phyloP scores from a whole-genome alignment of 2,113 vertebrate species.

The western clawed frog (Xenopus tropicalis) region DNA sequence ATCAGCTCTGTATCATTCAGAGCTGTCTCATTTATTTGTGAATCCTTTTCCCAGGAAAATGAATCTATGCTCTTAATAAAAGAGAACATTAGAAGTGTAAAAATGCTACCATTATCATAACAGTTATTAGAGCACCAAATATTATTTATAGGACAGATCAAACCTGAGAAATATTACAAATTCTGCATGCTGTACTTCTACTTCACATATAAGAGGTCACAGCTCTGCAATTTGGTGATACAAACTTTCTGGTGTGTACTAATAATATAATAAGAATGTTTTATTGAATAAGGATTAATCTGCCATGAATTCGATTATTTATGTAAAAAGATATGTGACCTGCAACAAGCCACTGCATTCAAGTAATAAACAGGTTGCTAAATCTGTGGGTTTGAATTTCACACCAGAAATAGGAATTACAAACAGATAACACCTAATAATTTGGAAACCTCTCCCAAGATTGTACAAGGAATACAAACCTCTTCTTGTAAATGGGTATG shows the following conservation, averaged over 20 bases:
- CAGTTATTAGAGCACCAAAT: neutral
- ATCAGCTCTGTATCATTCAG: too few relatives aligned
- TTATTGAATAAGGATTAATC: neutral
- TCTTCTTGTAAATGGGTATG: too few relatives aligned
- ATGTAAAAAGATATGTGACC: neutral
- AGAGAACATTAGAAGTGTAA: neutral
- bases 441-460: neutral
- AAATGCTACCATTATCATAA: neutral
- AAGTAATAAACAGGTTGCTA: conserved; percentile 13
- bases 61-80: neutral
- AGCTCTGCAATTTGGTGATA: neutral
- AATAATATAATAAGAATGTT: conserved; percentile 1
- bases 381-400: neutral
- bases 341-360: neutral
- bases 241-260: conserved; percentile 8
- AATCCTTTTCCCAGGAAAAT: too few relatives aligned
- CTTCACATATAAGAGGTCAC: neutral
- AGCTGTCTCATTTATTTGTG: too few relatives aligned
- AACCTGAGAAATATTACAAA: neutral
- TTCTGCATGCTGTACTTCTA: neutral
- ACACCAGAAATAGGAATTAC: neutral
- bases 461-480: too few relatives aligned
- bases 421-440: neutral
- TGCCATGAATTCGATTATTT: neutral
- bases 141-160: neutral